Evolutionary conservation across 2,888 invertebrate species (phyloP).

Genomic region (Carpatolechia fugitivella): DNA sequence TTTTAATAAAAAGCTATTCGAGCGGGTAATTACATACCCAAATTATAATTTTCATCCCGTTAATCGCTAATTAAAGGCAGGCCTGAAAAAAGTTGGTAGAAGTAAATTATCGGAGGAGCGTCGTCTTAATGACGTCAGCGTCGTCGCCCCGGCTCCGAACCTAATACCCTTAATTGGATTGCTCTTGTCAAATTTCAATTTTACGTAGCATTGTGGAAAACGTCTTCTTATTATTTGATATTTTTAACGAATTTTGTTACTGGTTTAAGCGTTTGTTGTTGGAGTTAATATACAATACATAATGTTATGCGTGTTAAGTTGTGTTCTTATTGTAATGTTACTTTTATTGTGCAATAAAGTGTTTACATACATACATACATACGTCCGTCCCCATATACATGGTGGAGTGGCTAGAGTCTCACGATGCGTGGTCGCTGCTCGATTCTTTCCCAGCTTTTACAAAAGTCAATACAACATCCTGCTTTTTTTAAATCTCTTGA

Average conservation of each 20-base stretch:
- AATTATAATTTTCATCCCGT: background rate
- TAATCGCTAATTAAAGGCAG: background rate
- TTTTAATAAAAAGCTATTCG: background rate
- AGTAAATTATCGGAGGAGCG: conserved; percentile 7
- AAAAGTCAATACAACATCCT: too few relatives aligned
- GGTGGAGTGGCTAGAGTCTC: too few relatives aligned
- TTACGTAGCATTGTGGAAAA: background rate
- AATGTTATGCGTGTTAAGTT: too few relatives aligned
- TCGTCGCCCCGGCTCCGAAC: conserved; percentile 19
- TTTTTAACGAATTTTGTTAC: background rate
- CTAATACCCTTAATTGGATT: conserved; percentile 33
- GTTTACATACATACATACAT: too few relatives aligned
- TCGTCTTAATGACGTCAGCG: conserved; percentile 20
- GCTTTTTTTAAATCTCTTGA: too few relatives aligned
- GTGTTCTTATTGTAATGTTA: too few relatives aligned
- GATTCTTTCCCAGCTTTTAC: too few relatives aligned
- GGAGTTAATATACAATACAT: too few relatives aligned
- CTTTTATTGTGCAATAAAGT: too few relatives aligned
- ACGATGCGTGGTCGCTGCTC: too few relatives aligned
- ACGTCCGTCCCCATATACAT: too few relatives aligned
- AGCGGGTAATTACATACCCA: background rate
- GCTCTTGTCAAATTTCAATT: conserved; percentile 33
- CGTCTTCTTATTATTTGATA: background rate
- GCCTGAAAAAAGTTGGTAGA: background rate
- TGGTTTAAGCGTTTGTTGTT: too few relatives aligned